Conservation (phyloP, 1,140 invertebrate species). For the Potamilus streckersoni region DNA sequence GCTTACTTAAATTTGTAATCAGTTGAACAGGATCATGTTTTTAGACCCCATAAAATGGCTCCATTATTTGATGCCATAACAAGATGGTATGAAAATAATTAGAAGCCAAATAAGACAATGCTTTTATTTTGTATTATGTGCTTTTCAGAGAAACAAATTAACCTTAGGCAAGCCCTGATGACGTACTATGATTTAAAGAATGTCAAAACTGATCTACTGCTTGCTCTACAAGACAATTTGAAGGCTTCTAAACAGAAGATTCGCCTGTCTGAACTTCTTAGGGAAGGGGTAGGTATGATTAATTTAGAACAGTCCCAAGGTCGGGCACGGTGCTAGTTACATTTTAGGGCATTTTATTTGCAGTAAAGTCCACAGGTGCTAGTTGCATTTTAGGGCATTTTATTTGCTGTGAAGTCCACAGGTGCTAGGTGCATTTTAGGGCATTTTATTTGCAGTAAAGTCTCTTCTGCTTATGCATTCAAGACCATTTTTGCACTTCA, state of each 20-base stretch:
- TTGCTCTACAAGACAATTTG: background rate
- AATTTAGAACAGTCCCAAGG: background rate
- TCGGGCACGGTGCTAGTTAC: too few relatives aligned
- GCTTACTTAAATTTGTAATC: too few relatives aligned
- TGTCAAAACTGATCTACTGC: conserved; percentile 75
- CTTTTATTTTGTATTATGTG: conserved; percentile 33
- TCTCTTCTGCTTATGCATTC: too few relatives aligned
- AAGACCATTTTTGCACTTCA: too few relatives aligned
- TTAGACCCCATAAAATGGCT: background rate
- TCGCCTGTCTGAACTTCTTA: conserved; percentile 5
- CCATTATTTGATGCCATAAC: background rate
- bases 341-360: too few relatives aligned
- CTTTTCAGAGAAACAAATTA: too few relatives aligned
- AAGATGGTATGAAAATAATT: background rate
- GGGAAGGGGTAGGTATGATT: conserved; percentile 12
- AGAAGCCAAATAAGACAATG: conserved; percentile 64
- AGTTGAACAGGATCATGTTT: background rate
- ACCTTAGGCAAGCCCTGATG: conserved; percentile 71
- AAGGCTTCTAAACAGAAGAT: background rate
- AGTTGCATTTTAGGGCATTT: too few relatives aligned
- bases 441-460: too few relatives aligned
- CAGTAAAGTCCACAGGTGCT: too few relatives aligned
- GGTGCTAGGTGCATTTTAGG: too few relatives aligned
- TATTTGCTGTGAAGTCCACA: too few relatives aligned
- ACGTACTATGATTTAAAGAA: conserved; percentile 86